phyloP scores from a whole-genome alignment of 2,113 vertebrate species.

The Chaetops frenatus region DNA sequence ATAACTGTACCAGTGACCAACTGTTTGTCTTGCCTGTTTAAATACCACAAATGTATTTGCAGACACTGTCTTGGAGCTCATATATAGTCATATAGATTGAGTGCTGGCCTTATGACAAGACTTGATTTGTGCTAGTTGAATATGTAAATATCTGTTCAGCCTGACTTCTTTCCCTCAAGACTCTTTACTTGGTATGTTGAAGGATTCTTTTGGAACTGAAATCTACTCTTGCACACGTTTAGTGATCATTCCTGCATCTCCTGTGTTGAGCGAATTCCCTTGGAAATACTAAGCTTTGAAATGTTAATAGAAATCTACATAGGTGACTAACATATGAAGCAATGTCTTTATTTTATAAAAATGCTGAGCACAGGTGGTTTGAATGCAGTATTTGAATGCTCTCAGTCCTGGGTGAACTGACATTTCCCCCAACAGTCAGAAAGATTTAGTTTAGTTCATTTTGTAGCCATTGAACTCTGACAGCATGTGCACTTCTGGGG shows the following conservation, averaged over 20 bases:
- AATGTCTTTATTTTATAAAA: neutral
- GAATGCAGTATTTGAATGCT: neutral
- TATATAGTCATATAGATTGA: neutral
- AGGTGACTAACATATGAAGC: neutral
- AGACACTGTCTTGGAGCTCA: neutral
- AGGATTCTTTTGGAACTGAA: neutral
- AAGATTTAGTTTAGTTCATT: neutral
- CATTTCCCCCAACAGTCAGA: neutral
- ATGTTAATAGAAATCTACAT: neutral
- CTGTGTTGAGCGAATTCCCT: neutral
- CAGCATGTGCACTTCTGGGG: neutral
- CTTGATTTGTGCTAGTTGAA: neutral
- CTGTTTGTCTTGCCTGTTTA: neutral
- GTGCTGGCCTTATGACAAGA: neutral
- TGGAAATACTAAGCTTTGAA: neutral
- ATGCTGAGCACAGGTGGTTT: neutral
- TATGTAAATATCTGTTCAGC: neutral
- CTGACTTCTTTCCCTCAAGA: accelerated
- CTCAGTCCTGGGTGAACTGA: neutral
- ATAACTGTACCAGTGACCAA: neutral
- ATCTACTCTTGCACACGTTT: neutral
- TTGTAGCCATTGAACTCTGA: neutral
- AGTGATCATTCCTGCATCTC: neutral
- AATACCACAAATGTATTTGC: neutral
- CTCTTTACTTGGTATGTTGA: neutral